Percentiles rank a stretch among this genome's conserved stretches.
phyloP scores from a whole-genome alignment of 1,140 invertebrate genomes.

The Heterodera carotae region DNA sequence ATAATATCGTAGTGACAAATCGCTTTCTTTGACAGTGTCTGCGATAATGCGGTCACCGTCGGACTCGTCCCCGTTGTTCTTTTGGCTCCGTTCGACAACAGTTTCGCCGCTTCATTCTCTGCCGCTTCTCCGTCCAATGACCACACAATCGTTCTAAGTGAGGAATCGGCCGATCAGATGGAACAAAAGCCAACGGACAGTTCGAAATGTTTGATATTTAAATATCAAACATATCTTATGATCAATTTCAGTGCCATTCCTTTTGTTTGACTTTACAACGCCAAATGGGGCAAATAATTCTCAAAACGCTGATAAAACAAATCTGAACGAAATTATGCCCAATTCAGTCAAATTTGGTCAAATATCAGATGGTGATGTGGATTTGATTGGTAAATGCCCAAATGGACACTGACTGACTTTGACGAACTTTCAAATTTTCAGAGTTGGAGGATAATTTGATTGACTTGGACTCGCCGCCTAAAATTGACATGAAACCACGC shows the following conservation, averaged over 20 bases:
- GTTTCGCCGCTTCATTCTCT: slow-evolving; percentile 1
- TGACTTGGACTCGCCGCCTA: slow-evolving; percentile 20
- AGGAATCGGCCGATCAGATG: neutral
- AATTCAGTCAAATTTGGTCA: neutral
- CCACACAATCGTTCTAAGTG: neutral
- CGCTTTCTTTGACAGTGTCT: slow-evolving; percentile 36
- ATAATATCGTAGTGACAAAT: too few species aligned
- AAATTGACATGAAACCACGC: neutral
- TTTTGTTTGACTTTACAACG: neutral
- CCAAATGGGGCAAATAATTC: neutral
- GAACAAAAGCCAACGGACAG: neutral
- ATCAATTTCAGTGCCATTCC: neutral
- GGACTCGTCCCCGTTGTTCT: slow-evolving; percentile 35
- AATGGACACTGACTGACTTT: neutral
- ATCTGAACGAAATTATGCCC: neutral
- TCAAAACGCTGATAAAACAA: neutral
- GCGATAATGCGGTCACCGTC: slow-evolving; percentile 39
- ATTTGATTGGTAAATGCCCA: slow-evolving; percentile 21
- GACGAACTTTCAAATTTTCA: neutral
- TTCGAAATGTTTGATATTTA: neutral
- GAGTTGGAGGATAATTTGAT: slow-evolving; percentile 29
- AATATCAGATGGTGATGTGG: neutral
- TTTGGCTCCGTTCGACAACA: slow-evolving; percentile 28
- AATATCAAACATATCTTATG: neutral
- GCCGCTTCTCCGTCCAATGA: neutral